Evolutionary conservation across 2,797 vertebrate genomes (phyloP).

Genomic region (Aplochiton taeniatus): DNA sequence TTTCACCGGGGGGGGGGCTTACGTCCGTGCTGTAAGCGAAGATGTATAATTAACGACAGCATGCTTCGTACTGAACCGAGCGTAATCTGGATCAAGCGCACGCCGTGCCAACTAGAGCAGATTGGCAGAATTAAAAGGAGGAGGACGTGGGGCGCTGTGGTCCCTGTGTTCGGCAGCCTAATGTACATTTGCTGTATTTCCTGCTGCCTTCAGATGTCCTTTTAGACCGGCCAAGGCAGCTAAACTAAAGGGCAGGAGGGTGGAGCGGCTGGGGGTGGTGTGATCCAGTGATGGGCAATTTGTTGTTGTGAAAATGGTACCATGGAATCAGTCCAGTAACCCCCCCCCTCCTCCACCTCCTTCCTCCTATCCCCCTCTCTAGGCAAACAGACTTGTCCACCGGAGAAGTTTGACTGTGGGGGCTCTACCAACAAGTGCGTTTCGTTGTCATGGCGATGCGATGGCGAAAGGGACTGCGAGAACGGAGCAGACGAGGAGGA

Average conservation of each 20-base stretch:
- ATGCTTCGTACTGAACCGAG: constrained; percentile 52
- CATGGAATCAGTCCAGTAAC: constrained; percentile 45
- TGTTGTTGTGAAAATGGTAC: constrained; percentile 23
- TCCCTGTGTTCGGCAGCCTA: constrained; percentile 45
- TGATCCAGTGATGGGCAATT: constrained; percentile 6
- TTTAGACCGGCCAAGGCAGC: constrained; percentile 37
- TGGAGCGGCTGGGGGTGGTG: background rate
- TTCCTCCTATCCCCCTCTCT: constrained; percentile 44
- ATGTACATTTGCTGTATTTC: constrained; percentile 48
- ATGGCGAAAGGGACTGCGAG: constrained; percentile 94
- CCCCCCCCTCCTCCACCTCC: constrained; percentile 31
- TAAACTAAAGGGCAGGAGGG: constrained; percentile 50
- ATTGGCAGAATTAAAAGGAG: constrained; percentile 52
- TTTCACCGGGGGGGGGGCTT: constrained; percentile 26
- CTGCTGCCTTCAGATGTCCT: constrained; percentile 33
- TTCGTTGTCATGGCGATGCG: constrained; percentile 91
- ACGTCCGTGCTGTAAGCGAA: constrained; percentile 50
- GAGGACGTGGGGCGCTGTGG: constrained; percentile 9
- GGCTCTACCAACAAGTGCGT: constrained; percentile 91
- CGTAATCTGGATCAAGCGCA: constrained; percentile 64
- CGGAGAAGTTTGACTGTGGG: constrained; percentile 96
- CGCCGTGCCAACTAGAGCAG: constrained; percentile 62
- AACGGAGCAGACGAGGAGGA: constrained; percentile 90
- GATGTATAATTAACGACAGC: constrained; percentile 67
- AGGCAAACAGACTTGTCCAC: constrained; percentile 91